These are phyloP conservation scores for Platorchestia sp. DNA, from an alignment of 1,140 invertebrate genomes.

Conservation along the genomic window DNA sequence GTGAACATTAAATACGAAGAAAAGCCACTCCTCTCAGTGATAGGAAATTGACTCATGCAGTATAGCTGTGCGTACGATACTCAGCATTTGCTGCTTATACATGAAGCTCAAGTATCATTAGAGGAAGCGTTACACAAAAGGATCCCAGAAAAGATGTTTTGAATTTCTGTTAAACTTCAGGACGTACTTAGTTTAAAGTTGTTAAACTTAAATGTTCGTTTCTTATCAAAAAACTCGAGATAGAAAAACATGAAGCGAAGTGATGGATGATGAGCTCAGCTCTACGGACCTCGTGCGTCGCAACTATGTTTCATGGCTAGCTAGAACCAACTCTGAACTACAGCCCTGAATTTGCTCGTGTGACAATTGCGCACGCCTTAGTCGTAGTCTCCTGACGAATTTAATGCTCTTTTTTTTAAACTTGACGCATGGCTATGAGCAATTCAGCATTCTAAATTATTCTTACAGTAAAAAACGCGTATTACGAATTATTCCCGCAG, in stretches of 20 bases:
- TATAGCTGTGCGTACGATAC: too few species aligned
- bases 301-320: background rate
- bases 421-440: background rate
- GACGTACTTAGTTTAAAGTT: too few species aligned
- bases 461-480: background rate
- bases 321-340: background rate
- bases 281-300: background rate
- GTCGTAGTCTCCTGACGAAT: background rate
- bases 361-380: background rate
- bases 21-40: too few species aligned
- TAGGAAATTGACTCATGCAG: too few species aligned
- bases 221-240: background rate
- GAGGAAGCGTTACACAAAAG: too few species aligned
- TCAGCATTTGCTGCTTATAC: too few species aligned
- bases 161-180: too few species aligned
- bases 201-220: background rate
- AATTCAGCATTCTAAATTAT: background rate
- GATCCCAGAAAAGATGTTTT: too few species aligned
- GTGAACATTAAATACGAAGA: too few species aligned
- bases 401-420: background rate
- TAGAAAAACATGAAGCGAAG: background rate
- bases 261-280: background rate
- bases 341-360: background rate
- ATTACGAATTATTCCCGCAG: background rate
- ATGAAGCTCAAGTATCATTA: too few species aligned